Percentiles rank a stretch among this genome's conserved stretches.
Evolutionary conservation across 1,140 invertebrate species (phyloP).

Genomic region (Octopus sinensis): DNA sequence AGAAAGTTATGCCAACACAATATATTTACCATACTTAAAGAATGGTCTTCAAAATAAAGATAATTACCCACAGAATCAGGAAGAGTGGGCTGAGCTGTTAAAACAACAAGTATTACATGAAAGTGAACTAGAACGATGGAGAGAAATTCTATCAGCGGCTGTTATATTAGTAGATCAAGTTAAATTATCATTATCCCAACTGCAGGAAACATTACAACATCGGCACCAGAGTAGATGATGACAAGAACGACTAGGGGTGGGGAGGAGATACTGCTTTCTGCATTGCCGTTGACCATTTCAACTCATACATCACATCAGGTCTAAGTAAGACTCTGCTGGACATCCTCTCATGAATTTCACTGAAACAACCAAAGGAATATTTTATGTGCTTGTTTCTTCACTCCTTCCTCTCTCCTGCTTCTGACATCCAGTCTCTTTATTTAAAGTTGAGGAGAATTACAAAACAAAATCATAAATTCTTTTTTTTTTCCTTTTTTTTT

Average conservation of each 20-base stretch:
- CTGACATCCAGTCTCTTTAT: too few species aligned
- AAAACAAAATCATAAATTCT: too few species aligned
- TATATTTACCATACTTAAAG: conserved; percentile 30
- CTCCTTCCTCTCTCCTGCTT: too few species aligned
- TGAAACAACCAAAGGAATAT: too few species aligned
- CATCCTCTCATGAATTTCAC: too few species aligned
- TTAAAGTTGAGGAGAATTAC: too few species aligned
- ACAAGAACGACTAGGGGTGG: too few species aligned
- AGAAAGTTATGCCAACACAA: conserved; percentile 57
- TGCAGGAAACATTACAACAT: conserved; percentile 1
- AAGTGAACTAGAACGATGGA: conserved; percentile 74
- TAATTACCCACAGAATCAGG: conserved; percentile 66
- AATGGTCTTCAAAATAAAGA: conserved; percentile 27
- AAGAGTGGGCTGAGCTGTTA: conserved; percentile 73
- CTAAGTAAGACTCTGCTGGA: too few species aligned
- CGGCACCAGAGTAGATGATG: conserved; percentile 6
- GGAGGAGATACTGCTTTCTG: too few species aligned
- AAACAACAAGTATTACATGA: conserved; percentile 74
- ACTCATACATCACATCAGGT: too few species aligned
- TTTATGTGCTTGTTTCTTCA: too few species aligned
- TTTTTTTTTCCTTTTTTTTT: neutral
- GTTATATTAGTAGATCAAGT: conserved; percentile 45
- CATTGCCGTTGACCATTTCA: too few species aligned
- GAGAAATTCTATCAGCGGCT: conserved; percentile 64
- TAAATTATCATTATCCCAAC: conserved; percentile 6